phyloP scores from a whole-genome alignment of 2,797 vertebrate species.

The Cirrhinus molitorella region DNA sequence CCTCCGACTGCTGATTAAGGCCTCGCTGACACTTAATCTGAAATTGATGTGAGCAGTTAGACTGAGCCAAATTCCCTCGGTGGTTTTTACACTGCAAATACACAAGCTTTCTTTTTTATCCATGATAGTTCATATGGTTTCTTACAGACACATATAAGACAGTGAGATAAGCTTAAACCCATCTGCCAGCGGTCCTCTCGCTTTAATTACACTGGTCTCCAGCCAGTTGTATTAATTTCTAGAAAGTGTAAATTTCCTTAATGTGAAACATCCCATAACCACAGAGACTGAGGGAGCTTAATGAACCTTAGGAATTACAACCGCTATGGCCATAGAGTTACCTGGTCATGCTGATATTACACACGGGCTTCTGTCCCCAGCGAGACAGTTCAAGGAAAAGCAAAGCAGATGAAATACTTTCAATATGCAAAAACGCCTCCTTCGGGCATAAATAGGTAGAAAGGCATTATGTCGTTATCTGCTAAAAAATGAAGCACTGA shows the following conservation, averaged over 20 bases:
- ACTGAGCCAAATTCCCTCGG: conserved; percentile 9
- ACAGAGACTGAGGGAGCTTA: conserved; percentile 88
- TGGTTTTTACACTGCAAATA: conserved; percentile 21
- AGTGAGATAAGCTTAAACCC: conserved; percentile 31
- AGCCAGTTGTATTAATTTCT: conserved; percentile 87
- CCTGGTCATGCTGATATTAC: conserved; percentile 83
- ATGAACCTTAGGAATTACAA: conserved; percentile 93
- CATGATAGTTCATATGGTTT: neutral
- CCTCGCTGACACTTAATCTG: conserved; percentile 43
- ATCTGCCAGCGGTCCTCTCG: conserved; percentile 65
- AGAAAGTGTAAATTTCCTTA: conserved; percentile 90
- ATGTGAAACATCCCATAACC: conserved; percentile 85
- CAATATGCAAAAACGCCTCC: conserved; percentile 81
- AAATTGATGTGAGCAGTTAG: conserved; percentile 40
- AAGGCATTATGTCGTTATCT: conserved; percentile 84
- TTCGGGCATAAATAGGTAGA: conserved; percentile 83
- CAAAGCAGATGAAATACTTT: conserved; percentile 86
- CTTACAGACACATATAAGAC: conserved; percentile 5
- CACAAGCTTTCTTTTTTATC: conserved; percentile 2
- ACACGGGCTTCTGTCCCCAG: conserved; percentile 71
- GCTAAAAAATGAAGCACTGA: conserved; percentile 78
- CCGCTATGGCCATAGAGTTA: conserved; percentile 87
- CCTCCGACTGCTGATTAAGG: conserved; percentile 40
- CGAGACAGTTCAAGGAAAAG: conserved; percentile 68
- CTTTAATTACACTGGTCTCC: conserved; percentile 85